These are phyloP conservation scores for Pluvialis apricaria DNA, from an alignment of 2,113 vertebrate species.

Conservation along the genomic window DNA sequence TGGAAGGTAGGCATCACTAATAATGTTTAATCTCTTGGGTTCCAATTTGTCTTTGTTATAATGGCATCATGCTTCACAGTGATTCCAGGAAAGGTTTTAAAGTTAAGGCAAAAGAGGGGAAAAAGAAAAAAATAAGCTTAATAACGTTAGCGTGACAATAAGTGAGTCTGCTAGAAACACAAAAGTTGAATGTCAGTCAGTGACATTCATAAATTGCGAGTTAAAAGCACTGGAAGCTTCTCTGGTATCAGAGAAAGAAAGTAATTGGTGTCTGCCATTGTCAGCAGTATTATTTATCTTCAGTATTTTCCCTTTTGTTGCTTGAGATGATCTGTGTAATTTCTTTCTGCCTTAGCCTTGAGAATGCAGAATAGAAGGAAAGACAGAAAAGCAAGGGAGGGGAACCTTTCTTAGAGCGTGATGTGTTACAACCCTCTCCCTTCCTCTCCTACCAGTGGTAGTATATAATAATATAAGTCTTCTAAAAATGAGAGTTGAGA, in stretches of 20 bases:
- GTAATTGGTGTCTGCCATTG: constrained; percentile 31
- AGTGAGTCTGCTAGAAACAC: neutral
- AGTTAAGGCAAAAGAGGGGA: neutral
- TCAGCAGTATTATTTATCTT: neutral
- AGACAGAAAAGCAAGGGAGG: neutral
- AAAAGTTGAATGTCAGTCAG: neutral
- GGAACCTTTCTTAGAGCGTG: neutral
- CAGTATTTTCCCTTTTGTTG: neutral
- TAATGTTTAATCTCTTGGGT: neutral
- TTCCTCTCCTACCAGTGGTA: neutral
- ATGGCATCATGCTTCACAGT: neutral
- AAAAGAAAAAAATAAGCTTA: neutral
- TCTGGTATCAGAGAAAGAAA: constrained; percentile 7
- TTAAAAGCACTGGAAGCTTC: constrained; percentile 35
- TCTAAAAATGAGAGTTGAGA: neutral
- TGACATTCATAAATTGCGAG: neutral
- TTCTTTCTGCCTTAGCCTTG: neutral
- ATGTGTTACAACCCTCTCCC: neutral
- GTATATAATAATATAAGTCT: constrained; percentile 2
- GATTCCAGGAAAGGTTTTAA: neutral
- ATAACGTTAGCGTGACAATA: constrained; percentile 21
- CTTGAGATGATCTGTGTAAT: neutral
- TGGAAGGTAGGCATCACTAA: neutral
- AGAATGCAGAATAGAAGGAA: neutral
- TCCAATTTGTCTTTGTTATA: neutral